Percentiles rank a stretch among this genome's conserved stretches.
These are phyloP conservation scores for Campoletis raptor DNA, from an alignment of 2,888 invertebrate genomes.

Conservation along the genomic window DNA sequence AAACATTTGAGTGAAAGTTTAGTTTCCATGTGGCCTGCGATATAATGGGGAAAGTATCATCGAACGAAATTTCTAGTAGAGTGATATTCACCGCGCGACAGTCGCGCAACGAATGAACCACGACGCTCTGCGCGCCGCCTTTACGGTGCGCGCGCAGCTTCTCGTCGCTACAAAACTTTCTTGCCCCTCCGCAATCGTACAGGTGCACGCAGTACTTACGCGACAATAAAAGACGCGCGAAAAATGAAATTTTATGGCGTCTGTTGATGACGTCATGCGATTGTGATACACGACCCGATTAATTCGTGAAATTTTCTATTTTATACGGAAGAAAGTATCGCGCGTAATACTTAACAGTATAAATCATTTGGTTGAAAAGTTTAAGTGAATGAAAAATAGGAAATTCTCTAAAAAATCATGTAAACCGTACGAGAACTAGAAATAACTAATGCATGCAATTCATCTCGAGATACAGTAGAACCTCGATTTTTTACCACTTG, in stretches of 20 bases:
- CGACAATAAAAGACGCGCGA: constrained; percentile 3
- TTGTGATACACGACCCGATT: not conserved
- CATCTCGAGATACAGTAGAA: not conserved
- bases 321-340: not conserved
- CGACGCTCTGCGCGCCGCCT: not conserved
- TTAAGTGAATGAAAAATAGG: not conserved
- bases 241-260: not conserved
- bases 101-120: constrained; percentile 20
- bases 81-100: not conserved
- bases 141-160: not conserved
- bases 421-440: not conserved
- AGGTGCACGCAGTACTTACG: not conserved
- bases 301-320: not conserved
- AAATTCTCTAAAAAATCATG: not conserved
- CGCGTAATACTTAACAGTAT: not conserved
- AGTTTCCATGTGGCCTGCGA: not conserved
- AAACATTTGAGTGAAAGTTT: not conserved
- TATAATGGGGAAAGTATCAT: not conserved
- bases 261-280: constrained; percentile 1
- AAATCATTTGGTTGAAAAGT: not conserved
- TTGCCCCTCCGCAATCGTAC: not conserved
- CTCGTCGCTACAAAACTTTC: not conserved
- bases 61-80: not conserved
- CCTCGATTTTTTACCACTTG: not conserved
- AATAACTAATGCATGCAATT: constrained; percentile 2